Percentiles rank a stretch among this genome's conserved stretches.
Conservation (phyloP, 2,113 vertebrate species). For the Heliornis fulica region DNA sequence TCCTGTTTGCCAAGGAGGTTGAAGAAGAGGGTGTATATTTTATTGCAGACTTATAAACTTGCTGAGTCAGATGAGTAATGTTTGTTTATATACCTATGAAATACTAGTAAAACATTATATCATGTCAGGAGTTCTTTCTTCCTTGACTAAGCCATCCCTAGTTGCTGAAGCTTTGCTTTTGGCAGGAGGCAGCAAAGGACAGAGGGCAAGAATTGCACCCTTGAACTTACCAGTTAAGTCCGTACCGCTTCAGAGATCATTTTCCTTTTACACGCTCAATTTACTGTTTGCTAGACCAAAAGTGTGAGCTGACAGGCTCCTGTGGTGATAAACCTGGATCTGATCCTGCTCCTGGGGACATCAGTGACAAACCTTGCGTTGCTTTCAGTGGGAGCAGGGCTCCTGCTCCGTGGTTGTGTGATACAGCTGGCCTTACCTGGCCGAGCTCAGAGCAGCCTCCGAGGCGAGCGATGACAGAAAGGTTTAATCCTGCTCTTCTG, state of each 20-base stretch:
- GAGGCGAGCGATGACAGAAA: not conserved
- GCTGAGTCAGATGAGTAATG: not conserved
- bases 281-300: not conserved
- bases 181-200: not conserved
- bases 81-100: not conserved
- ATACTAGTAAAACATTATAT: not conserved
- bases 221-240: not conserved
- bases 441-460: not conserved
- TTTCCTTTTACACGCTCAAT: not conserved
- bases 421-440: not conserved
- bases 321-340: not conserved
- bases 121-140: not conserved
- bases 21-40: not conserved
- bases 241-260: not conserved
- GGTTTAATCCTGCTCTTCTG: not conserved
- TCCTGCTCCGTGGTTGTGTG: accelerated
- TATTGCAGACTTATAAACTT: not conserved
- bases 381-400: not conserved
- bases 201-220: not conserved
- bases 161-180: not conserved
- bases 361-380: not conserved
- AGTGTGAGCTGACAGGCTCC: not conserved
- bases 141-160: not conserved
- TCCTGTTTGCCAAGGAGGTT: not conserved
- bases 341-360: not conserved